These are phyloP conservation scores for Rhimphoctona megacephalus DNA, from an alignment of 2,888 invertebrate genomes.

Conservation along the genomic window DNA sequence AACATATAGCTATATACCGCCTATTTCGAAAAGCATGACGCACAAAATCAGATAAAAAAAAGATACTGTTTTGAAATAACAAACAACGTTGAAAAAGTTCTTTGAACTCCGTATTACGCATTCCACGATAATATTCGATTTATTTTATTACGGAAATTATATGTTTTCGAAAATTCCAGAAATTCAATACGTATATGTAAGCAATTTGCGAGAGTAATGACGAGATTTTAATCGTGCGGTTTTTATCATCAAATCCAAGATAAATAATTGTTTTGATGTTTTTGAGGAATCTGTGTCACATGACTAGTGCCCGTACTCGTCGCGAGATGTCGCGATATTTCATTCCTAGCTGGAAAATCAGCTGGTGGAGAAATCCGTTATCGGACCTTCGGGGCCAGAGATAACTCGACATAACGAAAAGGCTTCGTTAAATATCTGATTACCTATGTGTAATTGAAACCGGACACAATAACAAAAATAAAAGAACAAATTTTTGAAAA, in stretches of 20 bases:
- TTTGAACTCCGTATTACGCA: background rate
- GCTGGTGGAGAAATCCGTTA: slow-evolving; percentile 17
- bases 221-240: background rate
- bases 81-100: background rate
- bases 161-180: background rate
- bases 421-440: background rate
- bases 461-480: background rate
- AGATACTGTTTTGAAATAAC: background rate
- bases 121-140: background rate
- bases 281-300: background rate
- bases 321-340: background rate
- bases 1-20: background rate
- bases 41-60: slow-evolving; percentile 6
- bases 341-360: slow-evolving; percentile 27
- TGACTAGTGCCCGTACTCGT: background rate
- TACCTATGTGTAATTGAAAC: background rate
- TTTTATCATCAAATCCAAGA: background rate
- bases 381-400: background rate
- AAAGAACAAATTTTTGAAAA: background rate
- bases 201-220: background rate
- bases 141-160: background rate
- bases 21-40: background rate
- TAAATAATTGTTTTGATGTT: background rate
- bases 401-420: background rate
- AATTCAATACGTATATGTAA: background rate